Percentiles rank a stretch among this genome's conserved stretches.
Conservation (phyloP, 2,888 invertebrate species). For the Dimorphilus gyrociliatus region DNA sequence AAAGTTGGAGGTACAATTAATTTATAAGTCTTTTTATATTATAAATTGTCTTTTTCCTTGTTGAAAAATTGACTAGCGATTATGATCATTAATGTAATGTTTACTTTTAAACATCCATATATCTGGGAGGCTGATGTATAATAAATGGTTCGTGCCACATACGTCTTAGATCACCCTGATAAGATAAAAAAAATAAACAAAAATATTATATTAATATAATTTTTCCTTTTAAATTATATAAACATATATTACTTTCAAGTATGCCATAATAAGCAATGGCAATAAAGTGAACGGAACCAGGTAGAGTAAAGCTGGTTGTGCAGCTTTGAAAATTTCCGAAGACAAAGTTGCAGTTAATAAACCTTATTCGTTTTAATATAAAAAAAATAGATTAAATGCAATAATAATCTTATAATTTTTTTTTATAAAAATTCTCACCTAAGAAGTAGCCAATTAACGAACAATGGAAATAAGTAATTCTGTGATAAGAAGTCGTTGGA, state of each 20-base stretch:
- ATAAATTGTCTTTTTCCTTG: no score
- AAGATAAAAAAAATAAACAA: neutral
- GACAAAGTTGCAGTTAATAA: constrained; percentile 89
- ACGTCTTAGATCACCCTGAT: constrained; percentile 76
- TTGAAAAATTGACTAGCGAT: no score
- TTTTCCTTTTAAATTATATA: neutral
- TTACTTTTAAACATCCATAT: constrained; percentile 33
- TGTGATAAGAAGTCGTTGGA: constrained; percentile 34
- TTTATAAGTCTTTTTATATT: no score
- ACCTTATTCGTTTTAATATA: constrained; percentile 21
- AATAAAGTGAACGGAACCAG: constrained; percentile 91
- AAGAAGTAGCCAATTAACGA: constrained; percentile 92
- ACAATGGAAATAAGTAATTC: constrained; percentile 83
- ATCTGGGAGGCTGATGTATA: constrained; percentile 16
- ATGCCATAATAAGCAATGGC: constrained; percentile 91
- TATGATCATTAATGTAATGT: no score
- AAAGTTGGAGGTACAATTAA: no score
- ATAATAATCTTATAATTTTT: neutral
- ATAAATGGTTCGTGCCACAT: constrained; percentile 71
- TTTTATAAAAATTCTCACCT: constrained; percentile 42
- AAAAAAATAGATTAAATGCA: neutral
- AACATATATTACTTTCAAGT: constrained; percentile 58
- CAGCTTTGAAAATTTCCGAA: constrained; percentile 92
- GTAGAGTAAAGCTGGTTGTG: constrained; percentile 89
- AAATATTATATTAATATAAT: constrained; percentile 2